A percentile compares a stretch with the other conserved stretches of the same genome.
Conservation (phyloP, 1,140 invertebrate genomes). For the Hormaphis cornu region DNA sequence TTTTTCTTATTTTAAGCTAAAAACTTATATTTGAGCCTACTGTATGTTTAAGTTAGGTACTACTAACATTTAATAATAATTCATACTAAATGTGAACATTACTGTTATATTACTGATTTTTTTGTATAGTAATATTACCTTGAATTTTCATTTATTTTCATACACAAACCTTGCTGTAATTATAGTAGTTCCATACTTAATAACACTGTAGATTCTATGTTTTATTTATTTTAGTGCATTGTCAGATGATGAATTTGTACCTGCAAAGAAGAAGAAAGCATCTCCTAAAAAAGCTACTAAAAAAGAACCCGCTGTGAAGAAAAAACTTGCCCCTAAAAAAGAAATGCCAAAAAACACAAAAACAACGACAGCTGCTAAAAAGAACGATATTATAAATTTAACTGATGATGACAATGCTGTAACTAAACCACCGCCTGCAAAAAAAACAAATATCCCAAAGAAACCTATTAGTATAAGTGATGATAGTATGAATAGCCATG, state of each 20-base stretch:
- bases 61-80: no score
- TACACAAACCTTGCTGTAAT: not conserved
- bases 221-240: not conserved
- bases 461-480: not conserved
- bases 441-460: not conserved
- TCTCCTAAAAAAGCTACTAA: slow-evolving; percentile 12
- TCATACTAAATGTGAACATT: no score
- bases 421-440: not conserved
- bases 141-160: no score
- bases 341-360: not conserved
- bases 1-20: no score
- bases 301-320: slow-evolving; percentile 8
- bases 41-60: no score
- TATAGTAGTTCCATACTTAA: not conserved
- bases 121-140: no score
- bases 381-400: not conserved
- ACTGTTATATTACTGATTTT: no score
- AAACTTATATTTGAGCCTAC: no score
- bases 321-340: not conserved
- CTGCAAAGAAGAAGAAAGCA: slow-evolving; percentile 23
- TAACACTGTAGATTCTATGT: not conserved
- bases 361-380: slow-evolving; percentile 46
- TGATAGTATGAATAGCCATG: no score
- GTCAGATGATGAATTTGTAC: slow-evolving; percentile 21
- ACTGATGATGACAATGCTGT: not conserved